Base-by-base conservation (phyloP, 2,797 vertebrate species). In the Mus spretus region DNA sequence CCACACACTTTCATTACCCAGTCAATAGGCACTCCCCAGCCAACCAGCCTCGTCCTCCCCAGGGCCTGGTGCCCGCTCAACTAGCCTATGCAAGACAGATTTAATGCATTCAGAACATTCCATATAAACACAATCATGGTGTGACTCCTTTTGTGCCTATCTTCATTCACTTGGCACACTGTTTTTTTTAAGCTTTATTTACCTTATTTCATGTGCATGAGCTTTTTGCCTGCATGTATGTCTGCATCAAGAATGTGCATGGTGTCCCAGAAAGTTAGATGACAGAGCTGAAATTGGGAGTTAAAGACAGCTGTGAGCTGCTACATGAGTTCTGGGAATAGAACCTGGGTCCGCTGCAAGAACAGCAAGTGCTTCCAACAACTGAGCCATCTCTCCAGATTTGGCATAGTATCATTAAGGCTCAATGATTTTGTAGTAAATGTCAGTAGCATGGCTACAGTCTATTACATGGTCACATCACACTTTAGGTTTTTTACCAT, bases 101-200 rank as follows among this genome's bases (percentile, higher is more conserved):
- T 67, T 92, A 37, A 72, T 72, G 61, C 74, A 78, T 61, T 90
- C 70, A 50, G 50, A 44, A 89, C 50, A 88, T 82, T 78, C 94
- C 88, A 90, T 5, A 74, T 28, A 90, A 84, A 78, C 14, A 11
- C 24, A 90, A 67, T 22, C 57, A 77, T 11, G 77, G 4, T n/a
- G 44, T 6, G 44, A 70, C 50, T 28, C 50, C 15, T 86, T 89
- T 40, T 78, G 22, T 67, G 26, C 78, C 28, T 75, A 19, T 40
- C 70, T 83, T 86, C 55, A 61, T 91, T 93, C 57, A 82, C 28
- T 53, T 93, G 34, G 28, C 61, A 67, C 44, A 65, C 44, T 34
- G 1, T 28, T 83, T 82, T 83, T 63, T 44, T 37, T 5, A 44
- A 34, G 47, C 47, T 50, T 78, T 78, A 22, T 85, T 47, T 84